Conservation (phyloP, 1,140 invertebrate genomes). For the Pseudomyrmex pallidus region DNA sequence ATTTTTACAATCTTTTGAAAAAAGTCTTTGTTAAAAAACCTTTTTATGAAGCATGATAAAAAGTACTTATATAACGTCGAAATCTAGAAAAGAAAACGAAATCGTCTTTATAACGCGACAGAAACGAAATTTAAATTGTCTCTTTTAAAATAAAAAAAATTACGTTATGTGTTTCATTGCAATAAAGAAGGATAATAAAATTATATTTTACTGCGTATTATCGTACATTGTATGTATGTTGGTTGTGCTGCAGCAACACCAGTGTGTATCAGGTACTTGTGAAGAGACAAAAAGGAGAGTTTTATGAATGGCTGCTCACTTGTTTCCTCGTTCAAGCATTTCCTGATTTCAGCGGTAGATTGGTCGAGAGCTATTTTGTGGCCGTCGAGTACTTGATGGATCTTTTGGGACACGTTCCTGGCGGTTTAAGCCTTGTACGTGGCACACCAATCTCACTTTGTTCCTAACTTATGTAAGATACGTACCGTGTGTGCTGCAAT, state of each 20-base stretch:
- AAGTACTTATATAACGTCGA: background rate
- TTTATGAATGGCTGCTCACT: conserved; percentile 51
- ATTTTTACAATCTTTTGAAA: conserved; percentile 10
- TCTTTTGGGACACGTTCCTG: conserved; percentile 65
- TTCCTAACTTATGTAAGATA: conserved; percentile 27
- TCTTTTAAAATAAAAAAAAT: too few species aligned
- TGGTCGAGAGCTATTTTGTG: conserved; percentile 71
- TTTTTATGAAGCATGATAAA: conserved; percentile 1
- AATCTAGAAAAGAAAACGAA: background rate
- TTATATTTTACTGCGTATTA: too few species aligned
- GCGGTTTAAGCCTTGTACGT: conserved; percentile 28
- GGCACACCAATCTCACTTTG: background rate
- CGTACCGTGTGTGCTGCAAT: background rate
- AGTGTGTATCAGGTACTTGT: background rate
- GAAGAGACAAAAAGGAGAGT: background rate
- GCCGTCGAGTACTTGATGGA: conserved; percentile 70
- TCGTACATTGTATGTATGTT: background rate
- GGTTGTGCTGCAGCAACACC: background rate
- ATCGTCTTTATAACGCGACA: background rate
- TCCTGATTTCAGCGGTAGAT: conserved; percentile 70
- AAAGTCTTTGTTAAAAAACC: conserved; percentile 17
- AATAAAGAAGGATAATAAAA: too few species aligned
- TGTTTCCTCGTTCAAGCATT: conserved; percentile 54
- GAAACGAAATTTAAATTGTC: background rate
- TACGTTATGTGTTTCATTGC: too few species aligned